phyloP scores from a whole-genome alignment of 2,797 vertebrate genomes.

The Falco columbarius region DNA sequence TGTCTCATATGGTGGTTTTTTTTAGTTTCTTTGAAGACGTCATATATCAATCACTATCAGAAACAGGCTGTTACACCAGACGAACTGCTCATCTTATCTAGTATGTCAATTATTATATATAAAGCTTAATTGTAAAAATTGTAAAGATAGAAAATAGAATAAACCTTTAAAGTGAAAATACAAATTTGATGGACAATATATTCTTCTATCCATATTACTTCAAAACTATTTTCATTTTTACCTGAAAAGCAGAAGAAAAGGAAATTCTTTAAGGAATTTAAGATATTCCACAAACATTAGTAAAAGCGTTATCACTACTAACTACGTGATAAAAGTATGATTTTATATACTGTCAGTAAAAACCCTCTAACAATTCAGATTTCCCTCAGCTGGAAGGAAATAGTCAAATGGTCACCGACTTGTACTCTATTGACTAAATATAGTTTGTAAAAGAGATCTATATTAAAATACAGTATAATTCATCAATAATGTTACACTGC shows the following conservation, averaged over 20 bases:
- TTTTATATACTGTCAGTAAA: not conserved
- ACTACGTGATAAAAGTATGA: not conserved
- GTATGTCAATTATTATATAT: not conserved
- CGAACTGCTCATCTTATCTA: not conserved
- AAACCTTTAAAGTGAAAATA: not conserved
- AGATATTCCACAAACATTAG: not conserved
- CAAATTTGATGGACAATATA: not conserved
- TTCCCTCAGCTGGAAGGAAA: not conserved
- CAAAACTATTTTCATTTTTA: not conserved
- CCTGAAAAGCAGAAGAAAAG: not conserved
- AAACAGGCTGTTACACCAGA: not conserved
- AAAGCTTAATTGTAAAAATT: not conserved
- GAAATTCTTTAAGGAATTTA: not conserved
- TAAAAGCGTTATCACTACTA: not conserved
- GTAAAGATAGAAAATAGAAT: not conserved
- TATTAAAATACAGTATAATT: not conserved
- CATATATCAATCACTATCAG: not conserved
- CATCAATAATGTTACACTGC: not conserved
- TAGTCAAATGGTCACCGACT: not conserved
- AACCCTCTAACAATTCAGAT: not conserved
- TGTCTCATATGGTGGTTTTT: not conserved
- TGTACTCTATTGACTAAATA: not conserved
- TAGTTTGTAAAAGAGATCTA: not conserved
- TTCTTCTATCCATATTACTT: not conserved
- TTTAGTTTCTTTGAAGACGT: not conserved